Evolutionary conservation across 92 coral and sea anemone genomes (phyloP).

Genomic region (Phymanthus crucifer): DNA sequence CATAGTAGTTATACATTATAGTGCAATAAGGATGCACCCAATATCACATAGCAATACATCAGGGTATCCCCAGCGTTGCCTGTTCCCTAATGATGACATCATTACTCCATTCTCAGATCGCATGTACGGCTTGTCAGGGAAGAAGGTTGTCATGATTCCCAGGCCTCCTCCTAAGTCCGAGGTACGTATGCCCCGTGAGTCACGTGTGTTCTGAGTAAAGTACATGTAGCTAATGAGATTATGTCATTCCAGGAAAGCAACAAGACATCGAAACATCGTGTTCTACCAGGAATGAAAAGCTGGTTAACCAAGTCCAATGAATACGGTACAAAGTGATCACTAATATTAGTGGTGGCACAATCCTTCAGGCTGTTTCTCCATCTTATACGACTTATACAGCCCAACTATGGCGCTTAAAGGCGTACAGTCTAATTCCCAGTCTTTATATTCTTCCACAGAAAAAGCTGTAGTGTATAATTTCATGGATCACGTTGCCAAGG

Average conservation of each 20-base stretch:
- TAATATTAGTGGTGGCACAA: too few species aligned
- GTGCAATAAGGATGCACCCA: too few species aligned
- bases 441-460: constrained; percentile 37
- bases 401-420: not conserved
- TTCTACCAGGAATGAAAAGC: constrained; percentile 66
- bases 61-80: too few species aligned
- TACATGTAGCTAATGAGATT: not conserved
- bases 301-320: constrained; percentile 79
- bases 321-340: constrained; percentile 58
- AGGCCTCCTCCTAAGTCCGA: constrained; percentile 54
- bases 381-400: too few species aligned
- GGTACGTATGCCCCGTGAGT: constrained; percentile 17
- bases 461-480: constrained; percentile 84
- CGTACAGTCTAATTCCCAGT: not conserved
- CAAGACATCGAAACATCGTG: constrained; percentile 25
- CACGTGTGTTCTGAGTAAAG: not conserved
- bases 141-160: constrained; percentile 55
- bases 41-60: too few species aligned
- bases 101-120: constrained; percentile 50
- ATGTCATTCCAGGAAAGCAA: constrained; percentile 18
- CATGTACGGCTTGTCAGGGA: constrained; percentile 68
- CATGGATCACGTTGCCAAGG: constrained; percentile 76
- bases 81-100: not conserved
- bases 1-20: too few species aligned
- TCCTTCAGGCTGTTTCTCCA: too few species aligned